Conservation (phyloP, 2,888 invertebrate species). For the Leucophenga maculata region DNA sequence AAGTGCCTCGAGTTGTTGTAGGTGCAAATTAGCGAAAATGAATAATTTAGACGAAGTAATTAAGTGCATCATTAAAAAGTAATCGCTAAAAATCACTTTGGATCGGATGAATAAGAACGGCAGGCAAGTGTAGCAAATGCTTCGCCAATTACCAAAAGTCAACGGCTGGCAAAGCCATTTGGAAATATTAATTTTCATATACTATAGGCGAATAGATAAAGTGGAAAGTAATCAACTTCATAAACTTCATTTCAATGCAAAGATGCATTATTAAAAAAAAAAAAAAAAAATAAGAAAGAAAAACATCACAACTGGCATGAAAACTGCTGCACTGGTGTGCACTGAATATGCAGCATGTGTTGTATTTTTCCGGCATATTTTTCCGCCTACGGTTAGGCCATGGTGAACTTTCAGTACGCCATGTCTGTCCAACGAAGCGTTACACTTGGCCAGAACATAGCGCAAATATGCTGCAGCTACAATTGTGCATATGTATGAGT, state of each 20-base stretch:
- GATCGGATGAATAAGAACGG: background rate
- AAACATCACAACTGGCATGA: background rate
- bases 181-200: background rate
- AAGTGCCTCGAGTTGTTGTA: slow-evolving; percentile 25
- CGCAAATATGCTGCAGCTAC: background rate
- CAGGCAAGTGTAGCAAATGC: slow-evolving; percentile 43
- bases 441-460: background rate
- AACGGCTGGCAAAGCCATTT: slow-evolving; percentile 53
- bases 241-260: no score
- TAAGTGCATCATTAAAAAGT: slow-evolving; percentile 60
- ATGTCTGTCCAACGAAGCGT: background rate
- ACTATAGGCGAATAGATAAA: no score
- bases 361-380: background rate
- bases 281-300: no score
- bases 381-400: background rate
- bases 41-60: slow-evolving; percentile 64
- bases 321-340: background rate
- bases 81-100: slow-evolving; percentile 40
- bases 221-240: no score
- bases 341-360: background rate
- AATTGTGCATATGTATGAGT: no score
- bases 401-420: background rate
- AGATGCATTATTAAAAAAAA: no score
- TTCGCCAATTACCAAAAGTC: slow-evolving; percentile 54
- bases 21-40: slow-evolving; percentile 63